Percentiles rank a stretch among this genome's conserved stretches.
phyloP scores from a whole-genome alignment of 23 tunicate genomes.

The Aplidium turbinatum region DNA sequence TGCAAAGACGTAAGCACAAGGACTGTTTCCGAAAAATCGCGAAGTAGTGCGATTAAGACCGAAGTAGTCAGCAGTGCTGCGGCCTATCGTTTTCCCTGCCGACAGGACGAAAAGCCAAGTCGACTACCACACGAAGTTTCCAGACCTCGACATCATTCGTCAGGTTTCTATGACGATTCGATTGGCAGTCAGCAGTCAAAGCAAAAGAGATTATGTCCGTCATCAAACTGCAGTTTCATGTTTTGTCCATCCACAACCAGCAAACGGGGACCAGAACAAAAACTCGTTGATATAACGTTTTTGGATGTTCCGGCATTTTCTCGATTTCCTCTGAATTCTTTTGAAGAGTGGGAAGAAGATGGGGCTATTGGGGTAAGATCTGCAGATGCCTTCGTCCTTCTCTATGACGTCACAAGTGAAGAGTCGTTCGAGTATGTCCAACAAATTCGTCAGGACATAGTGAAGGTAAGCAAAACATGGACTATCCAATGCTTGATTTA shows the following conservation, averaged over 20 bases:
- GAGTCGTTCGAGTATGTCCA: constrained; percentile 43
- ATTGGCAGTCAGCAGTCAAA: neutral
- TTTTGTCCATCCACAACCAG: neutral
- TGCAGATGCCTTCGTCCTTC: constrained; percentile 60
- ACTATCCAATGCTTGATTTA: too few species aligned
- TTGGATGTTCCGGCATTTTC: constrained; percentile 56
- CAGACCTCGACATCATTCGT: too few species aligned
- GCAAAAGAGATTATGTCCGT: constrained; percentile 12
- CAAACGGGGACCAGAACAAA: neutral
- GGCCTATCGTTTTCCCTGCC: too few species aligned
- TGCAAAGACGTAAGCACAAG: too few species aligned
- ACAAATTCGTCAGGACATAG: constrained; percentile 37
- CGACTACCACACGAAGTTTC: too few species aligned
- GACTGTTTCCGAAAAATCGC: too few species aligned
- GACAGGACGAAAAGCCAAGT: too few species aligned
- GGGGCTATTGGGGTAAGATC: constrained; percentile 65
- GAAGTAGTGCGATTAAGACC: too few species aligned
- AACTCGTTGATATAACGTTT: constrained; percentile 28
- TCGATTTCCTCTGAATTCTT: constrained; percentile 53
- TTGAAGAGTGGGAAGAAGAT: constrained; percentile 63
- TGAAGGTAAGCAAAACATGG: constrained; percentile 8
- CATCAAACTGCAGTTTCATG: neutral
- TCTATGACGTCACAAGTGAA: constrained; percentile 65
- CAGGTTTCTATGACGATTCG: too few species aligned
- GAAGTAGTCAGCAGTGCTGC: too few species aligned